Evolutionary conservation across 2,113 vertebrate genomes (phyloP).

Genomic region (Pedetes capensis): DNA sequence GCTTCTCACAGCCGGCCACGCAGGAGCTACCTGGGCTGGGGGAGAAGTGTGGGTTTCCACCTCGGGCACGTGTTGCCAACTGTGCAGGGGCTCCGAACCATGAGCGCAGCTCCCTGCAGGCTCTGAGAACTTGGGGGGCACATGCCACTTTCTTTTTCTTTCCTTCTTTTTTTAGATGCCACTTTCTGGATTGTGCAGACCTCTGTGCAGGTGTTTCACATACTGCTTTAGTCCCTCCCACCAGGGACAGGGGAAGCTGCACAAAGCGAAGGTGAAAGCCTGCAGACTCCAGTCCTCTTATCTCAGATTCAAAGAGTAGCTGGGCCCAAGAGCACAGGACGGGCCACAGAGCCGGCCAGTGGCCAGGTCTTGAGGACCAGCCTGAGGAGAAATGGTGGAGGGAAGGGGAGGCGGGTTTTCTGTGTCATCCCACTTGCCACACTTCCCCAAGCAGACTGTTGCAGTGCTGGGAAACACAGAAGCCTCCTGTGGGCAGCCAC

Average conservation of each 20-base stretch:
- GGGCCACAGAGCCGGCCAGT: neutral
- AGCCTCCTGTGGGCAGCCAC: neutral
- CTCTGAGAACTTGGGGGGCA: neutral
- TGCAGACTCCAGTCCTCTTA: neutral
- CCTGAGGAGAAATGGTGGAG: neutral
- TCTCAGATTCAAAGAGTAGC: neutral
- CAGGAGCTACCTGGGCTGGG: neutral
- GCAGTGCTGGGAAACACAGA: neutral
- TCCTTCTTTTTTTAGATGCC: too few relatives aligned
- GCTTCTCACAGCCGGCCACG: neutral
- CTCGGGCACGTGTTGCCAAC: neutral
- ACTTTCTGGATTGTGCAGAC: neutral
- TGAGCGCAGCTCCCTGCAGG: neutral
- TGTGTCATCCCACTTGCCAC: neutral
- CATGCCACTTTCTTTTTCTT: too few relatives aligned
- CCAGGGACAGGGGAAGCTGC: neutral
- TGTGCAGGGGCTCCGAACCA: neutral
- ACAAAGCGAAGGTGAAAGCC: neutral
- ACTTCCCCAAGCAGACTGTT: neutral
- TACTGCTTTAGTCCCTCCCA: neutral
- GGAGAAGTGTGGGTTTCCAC: fast-evolving
- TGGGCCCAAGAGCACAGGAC: neutral
- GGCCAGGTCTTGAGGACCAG: neutral
- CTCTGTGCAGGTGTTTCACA: neutral
- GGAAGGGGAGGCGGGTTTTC: neutral